A percentile compares a stretch with the other conserved stretches of the same genome.
phyloP scores from a whole-genome alignment of 92 coral and sea anemone species.

The Palythoa grandis region DNA sequence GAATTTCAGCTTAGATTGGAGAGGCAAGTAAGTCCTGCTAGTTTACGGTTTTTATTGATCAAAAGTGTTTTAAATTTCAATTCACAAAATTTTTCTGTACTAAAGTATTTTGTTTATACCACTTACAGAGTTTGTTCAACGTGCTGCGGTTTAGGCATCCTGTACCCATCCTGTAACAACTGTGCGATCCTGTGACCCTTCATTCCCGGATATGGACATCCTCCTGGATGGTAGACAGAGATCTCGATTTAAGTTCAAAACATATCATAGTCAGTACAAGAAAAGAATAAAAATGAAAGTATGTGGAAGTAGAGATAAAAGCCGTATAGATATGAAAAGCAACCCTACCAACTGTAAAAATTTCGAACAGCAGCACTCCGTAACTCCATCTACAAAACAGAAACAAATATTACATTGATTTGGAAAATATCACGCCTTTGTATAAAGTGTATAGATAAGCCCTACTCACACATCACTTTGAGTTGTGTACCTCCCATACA shows the following conservation, averaged over 20 bases:
- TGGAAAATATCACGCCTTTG: no score
- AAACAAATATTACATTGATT: no score
- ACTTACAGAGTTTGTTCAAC: constrained; percentile 15
- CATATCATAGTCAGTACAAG: no score
- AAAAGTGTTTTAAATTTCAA: no score
- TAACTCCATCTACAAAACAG: neutral
- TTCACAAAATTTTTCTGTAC: no score
- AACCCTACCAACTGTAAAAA: neutral
- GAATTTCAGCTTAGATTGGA: no score
- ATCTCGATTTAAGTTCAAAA: neutral
- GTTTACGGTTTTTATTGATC: no score
- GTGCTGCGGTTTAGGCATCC: constrained; percentile 30
- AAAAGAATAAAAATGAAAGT: neutral
- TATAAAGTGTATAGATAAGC: no score
- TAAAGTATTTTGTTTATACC: no score
- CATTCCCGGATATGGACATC: constrained; percentile 24
- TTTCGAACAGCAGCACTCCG: neutral
- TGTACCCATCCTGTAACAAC: constrained; percentile 10
- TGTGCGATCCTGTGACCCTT: neutral
- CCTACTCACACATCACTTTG: no score
- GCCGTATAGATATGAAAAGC: neutral
- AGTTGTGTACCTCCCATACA: no score
- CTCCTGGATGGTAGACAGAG: neutral
- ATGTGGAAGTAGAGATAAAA: neutral
- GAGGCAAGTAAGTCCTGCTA: no score